These are phyloP conservation scores for Notodonta ziczac DNA, from an alignment of 2,888 invertebrate genomes.

Conservation along the genomic window DNA sequence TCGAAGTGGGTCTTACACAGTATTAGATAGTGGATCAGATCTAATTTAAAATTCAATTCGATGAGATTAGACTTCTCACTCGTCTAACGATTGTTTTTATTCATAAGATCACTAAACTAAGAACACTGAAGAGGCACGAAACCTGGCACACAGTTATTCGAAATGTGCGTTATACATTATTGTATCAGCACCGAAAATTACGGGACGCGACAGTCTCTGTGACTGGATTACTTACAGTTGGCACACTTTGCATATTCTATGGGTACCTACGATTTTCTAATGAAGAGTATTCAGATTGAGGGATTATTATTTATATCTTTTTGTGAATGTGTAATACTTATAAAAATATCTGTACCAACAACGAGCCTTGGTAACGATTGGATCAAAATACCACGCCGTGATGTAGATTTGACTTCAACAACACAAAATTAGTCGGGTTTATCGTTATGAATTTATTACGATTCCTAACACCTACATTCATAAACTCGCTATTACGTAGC, in stretches of 20 bases:
- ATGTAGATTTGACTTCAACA: conserved; percentile 27
- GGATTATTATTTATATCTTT: conserved; percentile 7
- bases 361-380: conserved; percentile 50
- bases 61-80: conserved; percentile 26
- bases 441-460: conserved; percentile 35
- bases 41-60: conserved; percentile 24
- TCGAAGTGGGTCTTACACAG: neutral
- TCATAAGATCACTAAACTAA: conserved; percentile 12
- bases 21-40: conserved; percentile 29
- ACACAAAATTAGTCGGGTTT: conserved; percentile 31
- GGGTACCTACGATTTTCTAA: conserved; percentile 21
- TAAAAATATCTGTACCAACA: conserved; percentile 30
- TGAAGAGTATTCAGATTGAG: conserved; percentile 20
- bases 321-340: conserved; percentile 30
- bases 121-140: conserved; percentile 29
- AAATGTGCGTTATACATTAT: conserved; percentile 36
- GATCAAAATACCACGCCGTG: conserved; percentile 47
- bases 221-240: conserved; percentile 27
- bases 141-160: conserved; percentile 25
- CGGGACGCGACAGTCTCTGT: neutral
- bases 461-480: conserved; percentile 38
- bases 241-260: conserved; percentile 33
- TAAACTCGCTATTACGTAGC: conserved; percentile 54
- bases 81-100: conserved; percentile 18
- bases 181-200: conserved; percentile 32